phyloP scores from a whole-genome alignment of 2,888 invertebrate genomes.

The Hipparchia sbordonii region DNA sequence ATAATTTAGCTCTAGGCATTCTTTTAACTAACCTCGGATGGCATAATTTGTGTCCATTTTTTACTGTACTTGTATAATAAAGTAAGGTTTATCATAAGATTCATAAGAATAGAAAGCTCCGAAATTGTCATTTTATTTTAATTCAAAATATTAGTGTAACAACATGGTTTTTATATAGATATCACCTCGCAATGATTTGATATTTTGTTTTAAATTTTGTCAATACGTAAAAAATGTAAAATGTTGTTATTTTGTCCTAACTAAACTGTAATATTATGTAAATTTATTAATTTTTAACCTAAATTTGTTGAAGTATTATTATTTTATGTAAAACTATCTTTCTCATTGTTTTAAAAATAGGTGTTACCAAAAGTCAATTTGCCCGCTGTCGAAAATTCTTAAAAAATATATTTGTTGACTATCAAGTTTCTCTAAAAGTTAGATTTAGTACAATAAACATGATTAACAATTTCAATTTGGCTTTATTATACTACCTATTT shows the following conservation, averaged over 20 bases:
- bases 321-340: conserved; percentile 26
- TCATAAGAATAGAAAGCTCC: conserved; percentile 39
- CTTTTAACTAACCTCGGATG: conserved; percentile 60
- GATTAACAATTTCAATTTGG: conserved; percentile 62
- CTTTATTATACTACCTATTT: conserved; percentile 38
- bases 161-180: conserved; percentile 21
- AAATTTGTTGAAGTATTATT: conserved; percentile 32
- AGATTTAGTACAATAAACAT: conserved; percentile 76
- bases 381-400: conserved; percentile 50
- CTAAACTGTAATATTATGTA: conserved; percentile 20
- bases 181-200: conserved; percentile 55
- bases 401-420: conserved; percentile 58
- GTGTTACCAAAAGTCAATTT: conserved; percentile 76
- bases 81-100: conserved; percentile 35
- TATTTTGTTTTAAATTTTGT: conserved; percentile 44
- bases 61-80: conserved; percentile 60
- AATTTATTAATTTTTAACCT: conserved; percentile 28
- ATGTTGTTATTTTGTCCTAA: conserved; percentile 36
- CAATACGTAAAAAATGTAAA: conserved; percentile 43
- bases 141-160: conserved; percentile 24
- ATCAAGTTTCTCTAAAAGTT: conserved; percentile 72
- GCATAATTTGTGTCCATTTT: conserved; percentile 61
- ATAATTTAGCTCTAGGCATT: conserved; percentile 71
- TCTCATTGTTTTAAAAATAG: conserved; percentile 37
- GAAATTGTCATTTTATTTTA: conserved; percentile 33